Conservation (phyloP, 2,797 vertebrate genomes). For the Chaenodraco wilsoni region DNA sequence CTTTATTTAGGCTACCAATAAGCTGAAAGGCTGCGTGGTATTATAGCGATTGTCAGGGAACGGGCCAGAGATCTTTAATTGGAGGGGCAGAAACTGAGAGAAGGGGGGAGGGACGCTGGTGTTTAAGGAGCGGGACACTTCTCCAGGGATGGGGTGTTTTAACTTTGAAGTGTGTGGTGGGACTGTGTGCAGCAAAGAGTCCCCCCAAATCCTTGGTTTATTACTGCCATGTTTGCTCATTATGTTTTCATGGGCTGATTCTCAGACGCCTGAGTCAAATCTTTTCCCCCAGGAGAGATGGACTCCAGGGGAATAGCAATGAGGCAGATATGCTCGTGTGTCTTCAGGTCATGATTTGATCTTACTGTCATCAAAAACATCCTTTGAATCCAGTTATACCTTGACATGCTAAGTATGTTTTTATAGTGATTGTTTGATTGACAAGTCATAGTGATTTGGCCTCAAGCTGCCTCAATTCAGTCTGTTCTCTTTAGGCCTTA, state of each 20-base stretch:
- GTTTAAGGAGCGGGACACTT: constrained; percentile 39
- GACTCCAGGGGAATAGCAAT: constrained; percentile 57
- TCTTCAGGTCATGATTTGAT: constrained; percentile 49
- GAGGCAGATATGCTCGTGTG: constrained; percentile 29
- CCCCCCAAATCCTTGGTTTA: constrained; percentile 31
- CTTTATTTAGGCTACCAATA: constrained; percentile 41
- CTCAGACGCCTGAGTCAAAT: constrained; percentile 57
- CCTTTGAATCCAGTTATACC: constrained; percentile 28
- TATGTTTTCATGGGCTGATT: constrained; percentile 73
- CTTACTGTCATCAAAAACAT: constrained; percentile 33
- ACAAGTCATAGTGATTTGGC: constrained; percentile 5
- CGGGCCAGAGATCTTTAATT: constrained; percentile 57
- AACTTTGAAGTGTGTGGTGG: constrained; percentile 66
- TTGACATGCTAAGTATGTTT: constrained; percentile 27
- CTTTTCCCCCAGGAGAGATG: constrained; percentile 55
- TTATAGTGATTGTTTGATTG: constrained; percentile 35
- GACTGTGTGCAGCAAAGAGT: constrained; percentile 30
- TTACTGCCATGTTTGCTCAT: constrained; percentile 70
- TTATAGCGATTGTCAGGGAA: constrained; percentile 34
- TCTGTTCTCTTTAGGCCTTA: constrained; percentile 11
- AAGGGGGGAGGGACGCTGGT: constrained; percentile 32
- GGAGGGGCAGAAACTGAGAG: constrained; percentile 36
- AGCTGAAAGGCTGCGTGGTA: constrained; percentile 28
- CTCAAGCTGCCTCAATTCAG: background rate
- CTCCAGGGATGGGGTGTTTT: constrained; percentile 57